Base-by-base conservation (phyloP, 2,888 invertebrate species). In the Cephus pygmeus region DNA sequence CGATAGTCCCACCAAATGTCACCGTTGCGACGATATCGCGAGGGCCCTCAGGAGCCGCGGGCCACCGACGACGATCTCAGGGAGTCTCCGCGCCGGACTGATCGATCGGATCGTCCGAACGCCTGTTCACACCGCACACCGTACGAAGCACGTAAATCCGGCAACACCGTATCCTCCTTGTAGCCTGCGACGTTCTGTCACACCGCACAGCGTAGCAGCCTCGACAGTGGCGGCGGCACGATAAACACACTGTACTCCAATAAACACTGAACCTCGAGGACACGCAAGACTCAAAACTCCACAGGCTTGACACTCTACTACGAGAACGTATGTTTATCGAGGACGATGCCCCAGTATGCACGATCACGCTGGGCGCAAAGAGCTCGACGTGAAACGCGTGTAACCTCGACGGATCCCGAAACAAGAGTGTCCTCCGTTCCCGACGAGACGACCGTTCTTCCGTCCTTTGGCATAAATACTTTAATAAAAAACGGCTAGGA, bases 381-480 rank as follows among this genome's bases (percentile, higher is more conserved):
- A 71, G 34, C 71, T 71, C 33, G 33, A 71, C 81, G 82, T 56
- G 82, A 85, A 82, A 86, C 87, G 87, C 89, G 89, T 90, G 87
- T 85, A 86, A 85, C 89, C 86, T 86, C 87, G 84, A 87, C 89
- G 88, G 87, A 88, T 87, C 88, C 88, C 90, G 87, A 88, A 88
- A 87, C 90, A 87, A 89, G 89, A 91, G 89, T 91, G 90, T 88
- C 88, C 88, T 89, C 88, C 79, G 83, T 81, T 56, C 80, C 82
- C 83, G 83, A 80, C 83, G 85, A 83, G 80, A 80, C 86, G 81
- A 81, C 77, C 80, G 80, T 79, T 81, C 79, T 82, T 80, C 81
- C 79, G 79, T 80, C 81, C 79, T 80, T 81, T 79, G 79, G 79
- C 75, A 79, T 80, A 79, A 81, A 81, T 79, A 78, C 79, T 78